Evolutionary conservation across 2,888 invertebrate species (phyloP).

Genomic region (Cheilosia scutellata): DNA sequence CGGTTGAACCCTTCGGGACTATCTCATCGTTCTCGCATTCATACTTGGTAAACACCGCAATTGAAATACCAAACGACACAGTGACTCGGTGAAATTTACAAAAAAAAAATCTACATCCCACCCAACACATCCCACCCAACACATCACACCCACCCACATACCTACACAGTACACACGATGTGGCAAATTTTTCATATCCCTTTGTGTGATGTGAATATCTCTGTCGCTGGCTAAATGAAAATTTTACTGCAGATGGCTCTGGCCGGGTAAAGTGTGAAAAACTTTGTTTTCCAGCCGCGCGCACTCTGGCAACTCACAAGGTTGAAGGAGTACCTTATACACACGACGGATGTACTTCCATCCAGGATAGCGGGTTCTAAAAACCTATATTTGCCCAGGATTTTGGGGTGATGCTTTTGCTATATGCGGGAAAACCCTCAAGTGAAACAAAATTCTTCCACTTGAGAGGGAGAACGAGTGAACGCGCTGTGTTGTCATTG

Average conservation of each 20-base stretch:
- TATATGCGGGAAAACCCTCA: conserved; percentile 48
- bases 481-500: conserved; percentile 47
- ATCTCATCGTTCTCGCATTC: conserved; percentile 30
- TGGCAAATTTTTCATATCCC: conserved; percentile 26
- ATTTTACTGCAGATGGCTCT: conserved; percentile 49
- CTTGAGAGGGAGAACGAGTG: conserved; percentile 11
- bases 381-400: conserved; percentile 23
- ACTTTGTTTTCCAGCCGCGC: conserved; percentile 53
- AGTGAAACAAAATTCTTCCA: conserved; percentile 64
- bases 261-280: conserved; percentile 47
- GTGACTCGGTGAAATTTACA: conserved; percentile 22
- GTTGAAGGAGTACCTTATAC: conserved; percentile 3
- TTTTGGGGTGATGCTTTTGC: neutral
- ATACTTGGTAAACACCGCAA: conserved; percentile 51
- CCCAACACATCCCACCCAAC: too few species aligned
- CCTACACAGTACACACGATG: neutral
- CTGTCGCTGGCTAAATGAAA: conserved; percentile 39
- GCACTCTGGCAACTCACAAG: conserved; percentile 28
- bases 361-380: conserved; percentile 1
- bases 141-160: neutral
- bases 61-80: conserved; percentile 39
- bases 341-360: conserved; percentile 24
- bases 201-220: conserved; percentile 27
- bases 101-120: neutral
- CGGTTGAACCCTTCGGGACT: conserved; percentile 48